Evolutionary conservation across 2,113 vertebrate genomes (phyloP).

Genomic region (Pionites leucogaster): DNA sequence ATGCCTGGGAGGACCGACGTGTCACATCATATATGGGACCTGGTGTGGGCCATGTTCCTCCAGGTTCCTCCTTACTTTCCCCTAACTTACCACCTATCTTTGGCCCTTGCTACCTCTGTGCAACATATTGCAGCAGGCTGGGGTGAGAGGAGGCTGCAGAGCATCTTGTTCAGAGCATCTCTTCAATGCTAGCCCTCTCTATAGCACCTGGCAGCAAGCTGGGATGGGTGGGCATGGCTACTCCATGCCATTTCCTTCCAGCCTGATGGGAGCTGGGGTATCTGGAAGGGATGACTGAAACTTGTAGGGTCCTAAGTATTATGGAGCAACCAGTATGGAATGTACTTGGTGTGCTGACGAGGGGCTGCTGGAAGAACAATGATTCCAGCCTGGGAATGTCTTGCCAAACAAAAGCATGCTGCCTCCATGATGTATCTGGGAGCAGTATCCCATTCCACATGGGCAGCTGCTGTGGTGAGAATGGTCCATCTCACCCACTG

Average conservation of each 20-base stretch:
- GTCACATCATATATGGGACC: background rate
- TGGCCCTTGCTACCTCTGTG: background rate
- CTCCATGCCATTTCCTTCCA: background rate
- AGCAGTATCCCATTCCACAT: background rate
- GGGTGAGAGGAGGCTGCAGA: background rate
- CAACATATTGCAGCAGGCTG: background rate
- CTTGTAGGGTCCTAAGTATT: background rate
- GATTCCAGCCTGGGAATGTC: background rate
- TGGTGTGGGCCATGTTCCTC: background rate
- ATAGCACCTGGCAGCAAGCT: background rate
- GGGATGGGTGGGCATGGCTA: background rate
- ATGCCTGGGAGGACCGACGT: background rate
- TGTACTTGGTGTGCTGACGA: fast-evolving
- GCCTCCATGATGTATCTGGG: background rate
- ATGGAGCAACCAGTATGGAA: background rate
- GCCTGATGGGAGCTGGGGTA: background rate
- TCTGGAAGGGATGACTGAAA: background rate
- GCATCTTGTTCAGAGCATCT: background rate
- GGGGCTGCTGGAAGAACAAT: background rate
- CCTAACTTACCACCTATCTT: fast-evolving
- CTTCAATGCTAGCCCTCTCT: background rate
- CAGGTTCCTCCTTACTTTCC: background rate
- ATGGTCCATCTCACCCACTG: background rate
- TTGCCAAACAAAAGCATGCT: background rate
- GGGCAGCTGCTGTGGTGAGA: background rate